Percentiles rank a stretch among this genome's conserved stretches.
phyloP scores from a whole-genome alignment of 2,888 invertebrate species.

The Seira musarum region DNA sequence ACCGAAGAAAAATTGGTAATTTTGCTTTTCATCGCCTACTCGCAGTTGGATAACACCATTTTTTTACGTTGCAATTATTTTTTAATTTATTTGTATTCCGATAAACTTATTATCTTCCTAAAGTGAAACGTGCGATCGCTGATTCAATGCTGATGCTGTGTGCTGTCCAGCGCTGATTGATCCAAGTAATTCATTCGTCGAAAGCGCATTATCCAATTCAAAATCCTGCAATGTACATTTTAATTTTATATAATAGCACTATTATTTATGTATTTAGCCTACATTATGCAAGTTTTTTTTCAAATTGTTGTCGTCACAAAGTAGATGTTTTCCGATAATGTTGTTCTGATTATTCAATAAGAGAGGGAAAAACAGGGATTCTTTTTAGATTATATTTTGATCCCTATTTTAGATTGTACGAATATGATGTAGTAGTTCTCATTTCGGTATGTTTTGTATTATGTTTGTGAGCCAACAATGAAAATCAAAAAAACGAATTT shows the following conservation, averaged over 20 bases:
- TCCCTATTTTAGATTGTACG: no score
- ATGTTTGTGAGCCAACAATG: background rate
- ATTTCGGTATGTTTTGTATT: no score
- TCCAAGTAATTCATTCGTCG: background rate
- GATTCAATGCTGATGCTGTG: constrained; percentile 61
- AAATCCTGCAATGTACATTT: constrained; percentile 7
- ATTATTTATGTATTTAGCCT: background rate
- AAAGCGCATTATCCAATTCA: no score
- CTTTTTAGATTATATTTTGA: no score
- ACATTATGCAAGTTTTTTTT: no score
- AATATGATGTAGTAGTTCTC: no score
- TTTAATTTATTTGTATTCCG: background rate
- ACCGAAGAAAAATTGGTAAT: constrained; percentile 61
- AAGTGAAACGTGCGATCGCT: constrained; percentile 61
- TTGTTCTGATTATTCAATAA: no score
- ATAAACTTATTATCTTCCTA: constrained; percentile 27
- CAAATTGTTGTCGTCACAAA: no score
- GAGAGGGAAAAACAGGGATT: no score
- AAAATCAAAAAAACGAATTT: constrained; percentile 2
- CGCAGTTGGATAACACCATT: constrained; percentile 50
- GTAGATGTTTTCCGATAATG: no score
- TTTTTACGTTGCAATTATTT: constrained; percentile 23
- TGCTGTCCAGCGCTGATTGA: constrained; percentile 59
- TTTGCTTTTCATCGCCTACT: constrained; percentile 55
- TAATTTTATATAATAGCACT: background rate